Base-by-base conservation (phyloP, 1,140 invertebrate species). In the Camponotus vicinus region DNA sequence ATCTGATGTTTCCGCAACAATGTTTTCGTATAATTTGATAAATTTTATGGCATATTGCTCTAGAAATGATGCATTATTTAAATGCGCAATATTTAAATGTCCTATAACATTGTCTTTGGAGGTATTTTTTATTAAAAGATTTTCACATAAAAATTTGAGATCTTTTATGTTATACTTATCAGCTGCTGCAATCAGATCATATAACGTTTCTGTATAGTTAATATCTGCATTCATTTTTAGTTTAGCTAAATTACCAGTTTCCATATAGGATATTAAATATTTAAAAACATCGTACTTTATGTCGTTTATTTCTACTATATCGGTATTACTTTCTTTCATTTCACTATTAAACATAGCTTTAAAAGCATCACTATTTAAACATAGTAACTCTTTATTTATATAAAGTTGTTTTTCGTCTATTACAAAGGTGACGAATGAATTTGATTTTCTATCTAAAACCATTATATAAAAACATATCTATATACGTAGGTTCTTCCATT, bases 401-500 rank as follows among this genome's bases (percentile, higher is more conserved):
- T 0, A 0, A 37, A 73, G 0, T n/a, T 1, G 3, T 6, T 57
- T n/a, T 9, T 32, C 18, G 0, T 55, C 8, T 37, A 73, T 5
- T 37, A 8, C 1, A 55, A 73, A 37, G n/a, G 8, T 21, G 49
- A 49, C 67, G 0, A 27, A 1, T 18, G 2, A 49, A 8, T 49
- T 6, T 0, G 11, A 32, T 69, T 61, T 21, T 21, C 0, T 3
- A 49, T 70, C 11, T 2, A 2, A 18, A 15, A 0, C 1, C 27
- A 27, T 27, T 27, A n/a, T n/a, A n/a, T n/a, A 27, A 27, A 0
- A 32, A 32, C 0, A 0, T 69, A 69, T 8, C 2, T 45, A 0
- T 0, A 27, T 27, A 13, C 11, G 0, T 0, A 13, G 21, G 21
- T 6, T 3, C 0, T 21, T 21, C 18, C 0, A 5, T 0, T 49